phyloP scores from a whole-genome alignment of 2,113 vertebrate species.

The Lipotes vexillifer region DNA sequence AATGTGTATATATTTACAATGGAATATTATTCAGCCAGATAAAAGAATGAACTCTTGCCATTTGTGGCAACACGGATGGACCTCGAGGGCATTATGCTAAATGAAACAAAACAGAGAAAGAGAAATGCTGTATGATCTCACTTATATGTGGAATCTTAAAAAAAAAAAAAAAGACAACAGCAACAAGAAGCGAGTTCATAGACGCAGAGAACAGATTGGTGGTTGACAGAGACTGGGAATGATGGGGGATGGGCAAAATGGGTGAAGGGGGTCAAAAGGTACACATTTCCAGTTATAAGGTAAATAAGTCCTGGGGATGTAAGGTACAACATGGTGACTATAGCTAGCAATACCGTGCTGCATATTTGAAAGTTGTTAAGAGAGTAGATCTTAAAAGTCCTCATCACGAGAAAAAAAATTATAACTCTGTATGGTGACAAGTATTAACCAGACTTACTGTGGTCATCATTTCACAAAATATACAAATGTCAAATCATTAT shows the following conservation, averaged over 20 bases:
- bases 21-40: too few species aligned
- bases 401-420: neutral
- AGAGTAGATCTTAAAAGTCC: neutral
- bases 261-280: neutral
- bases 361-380: neutral
- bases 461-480: neutral
- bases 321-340: too few species aligned
- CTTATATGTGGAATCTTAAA: neutral
- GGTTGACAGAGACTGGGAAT: neutral
- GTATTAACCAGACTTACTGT: neutral
- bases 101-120: neutral
- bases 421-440: neutral
- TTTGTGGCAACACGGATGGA: too few species aligned
- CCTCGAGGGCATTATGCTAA: too few species aligned
- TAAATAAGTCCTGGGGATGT: neutral
- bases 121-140: neutral
- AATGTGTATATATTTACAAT: too few species aligned
- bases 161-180: neutral
- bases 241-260: neutral
- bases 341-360: neutral
- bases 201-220: neutral
- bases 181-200: neutral
- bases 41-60: too few species aligned
- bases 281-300: neutral
- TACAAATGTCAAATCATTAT: neutral